Evolutionary conservation across 2,113 vertebrate species (phyloP).

Genomic region (Hemichromis elongatus): DNA sequence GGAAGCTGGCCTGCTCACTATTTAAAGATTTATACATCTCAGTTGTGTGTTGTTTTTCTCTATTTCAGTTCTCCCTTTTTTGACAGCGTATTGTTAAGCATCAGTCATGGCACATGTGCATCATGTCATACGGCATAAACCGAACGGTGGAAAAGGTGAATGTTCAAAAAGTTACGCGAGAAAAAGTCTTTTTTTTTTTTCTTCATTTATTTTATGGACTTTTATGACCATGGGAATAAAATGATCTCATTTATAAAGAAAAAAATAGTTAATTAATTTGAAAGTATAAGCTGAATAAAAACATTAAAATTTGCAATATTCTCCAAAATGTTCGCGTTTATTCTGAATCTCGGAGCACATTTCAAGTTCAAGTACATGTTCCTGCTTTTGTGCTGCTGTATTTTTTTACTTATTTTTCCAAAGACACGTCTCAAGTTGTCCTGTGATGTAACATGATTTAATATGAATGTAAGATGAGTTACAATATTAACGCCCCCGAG

Average conservation of each 20-base stretch:
- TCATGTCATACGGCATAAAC: not conserved
- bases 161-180: not conserved
- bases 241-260: not conserved
- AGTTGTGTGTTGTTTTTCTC: not conserved
- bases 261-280: not conserved
- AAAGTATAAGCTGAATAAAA: not conserved
- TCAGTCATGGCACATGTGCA: not conserved
- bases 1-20: not conserved
- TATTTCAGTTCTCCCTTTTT: not conserved
- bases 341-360: not conserved
- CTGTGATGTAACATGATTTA: not conserved
- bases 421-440: not conserved
- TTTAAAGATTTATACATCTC: not conserved
- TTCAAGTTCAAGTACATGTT: not conserved
- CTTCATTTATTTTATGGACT: not conserved
- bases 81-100: not conserved
- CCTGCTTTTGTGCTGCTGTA: not conserved
- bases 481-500: not conserved
- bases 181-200: not conserved
- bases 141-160: not conserved
- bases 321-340: not conserved
- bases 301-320: not conserved
- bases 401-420: not conserved
- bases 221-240: not conserved
- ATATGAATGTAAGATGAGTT: not conserved